Conservation (phyloP, 2,113 vertebrate species). For the Opisthocomus hoazin region DNA sequence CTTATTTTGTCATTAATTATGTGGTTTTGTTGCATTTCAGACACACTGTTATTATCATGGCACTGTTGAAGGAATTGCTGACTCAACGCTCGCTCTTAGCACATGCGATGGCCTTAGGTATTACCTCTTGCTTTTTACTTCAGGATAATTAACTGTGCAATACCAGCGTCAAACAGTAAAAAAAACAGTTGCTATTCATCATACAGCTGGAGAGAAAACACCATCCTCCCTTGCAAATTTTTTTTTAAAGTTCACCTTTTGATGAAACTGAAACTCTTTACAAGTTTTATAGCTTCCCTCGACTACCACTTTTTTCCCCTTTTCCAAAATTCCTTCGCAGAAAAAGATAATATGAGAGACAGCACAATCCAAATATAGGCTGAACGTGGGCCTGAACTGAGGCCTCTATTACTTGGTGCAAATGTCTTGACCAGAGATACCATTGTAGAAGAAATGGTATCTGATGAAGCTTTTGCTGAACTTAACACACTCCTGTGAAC, state of each 20-base stretch:
- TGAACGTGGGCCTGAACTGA: not conserved
- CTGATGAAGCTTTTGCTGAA: not conserved
- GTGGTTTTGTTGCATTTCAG: constrained; percentile 55
- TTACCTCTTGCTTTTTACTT: not conserved
- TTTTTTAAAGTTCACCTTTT: not conserved
- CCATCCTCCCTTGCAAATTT: not conserved
- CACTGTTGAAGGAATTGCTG: constrained; percentile 51
- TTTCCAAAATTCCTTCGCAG: not conserved
- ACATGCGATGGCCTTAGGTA: constrained; percentile 71
- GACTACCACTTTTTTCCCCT: not conserved
- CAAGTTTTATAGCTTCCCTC: not conserved
- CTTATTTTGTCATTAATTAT: not conserved
- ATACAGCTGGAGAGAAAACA: not conserved
- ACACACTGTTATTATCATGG: constrained; percentile 67
- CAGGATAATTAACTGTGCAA: not conserved
- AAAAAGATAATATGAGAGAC: not conserved
- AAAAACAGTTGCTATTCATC: not conserved
- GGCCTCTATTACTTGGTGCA: not conserved
- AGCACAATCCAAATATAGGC: not conserved
- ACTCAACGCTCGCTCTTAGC: constrained; percentile 60
- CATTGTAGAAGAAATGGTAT: not conserved
- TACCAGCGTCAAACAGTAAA: not conserved
- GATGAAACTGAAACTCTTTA: not conserved
- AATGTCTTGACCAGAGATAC: not conserved
- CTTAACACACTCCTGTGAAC: not conserved